Percentiles rank a stretch among this genome's conserved stretches.
phyloP scores from a whole-genome alignment of 30 jellyfish, hydroid and myxozoan species.

The Haliclystus octoradiatus region DNA sequence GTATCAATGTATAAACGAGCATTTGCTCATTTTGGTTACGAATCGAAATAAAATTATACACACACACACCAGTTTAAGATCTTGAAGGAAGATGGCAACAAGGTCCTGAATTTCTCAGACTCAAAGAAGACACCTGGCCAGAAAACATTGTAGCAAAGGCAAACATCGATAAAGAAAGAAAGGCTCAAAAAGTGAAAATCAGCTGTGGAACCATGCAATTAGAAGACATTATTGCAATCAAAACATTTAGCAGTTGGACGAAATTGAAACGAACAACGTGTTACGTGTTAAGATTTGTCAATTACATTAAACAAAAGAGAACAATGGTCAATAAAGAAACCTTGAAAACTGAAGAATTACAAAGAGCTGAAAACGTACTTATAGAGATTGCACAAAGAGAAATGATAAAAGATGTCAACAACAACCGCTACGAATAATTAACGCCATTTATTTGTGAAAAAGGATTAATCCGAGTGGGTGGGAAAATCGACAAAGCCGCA shows the following conservation, averaged over 20 bases:
- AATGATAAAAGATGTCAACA: too few relatives aligned
- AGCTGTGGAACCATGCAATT: too few relatives aligned
- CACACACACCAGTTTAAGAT: conserved; percentile 17
- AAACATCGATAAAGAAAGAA: conserved; percentile 7
- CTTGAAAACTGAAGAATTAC: too few relatives aligned
- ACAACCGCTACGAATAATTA: too few relatives aligned
- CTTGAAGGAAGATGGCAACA: conserved; percentile 14
- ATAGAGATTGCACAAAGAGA: too few relatives aligned
- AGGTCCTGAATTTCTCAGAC: conserved; percentile 26
- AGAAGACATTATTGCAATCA: conserved; percentile 10
- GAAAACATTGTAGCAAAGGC: conserved; percentile 21
- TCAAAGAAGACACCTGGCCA: too few relatives aligned
- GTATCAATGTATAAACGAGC: too few relatives aligned
- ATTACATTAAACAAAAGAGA: conserved; percentile 12
- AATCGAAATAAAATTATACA: too few relatives aligned
- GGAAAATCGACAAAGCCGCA: too few relatives aligned
- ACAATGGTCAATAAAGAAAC: too few relatives aligned
- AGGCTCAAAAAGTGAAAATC: conserved; percentile 6
- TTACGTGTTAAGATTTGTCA: conserved; percentile 31
- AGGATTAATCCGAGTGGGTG: conserved; percentile 29
- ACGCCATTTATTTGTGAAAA: conserved; percentile 22
- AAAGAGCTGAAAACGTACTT: conserved; percentile 20
- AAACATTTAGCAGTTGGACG: conserved; percentile 33
- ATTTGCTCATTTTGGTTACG: too few relatives aligned
- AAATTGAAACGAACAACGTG: conserved; percentile 24